Percentiles rank a stretch among this genome's conserved stretches.
These are phyloP conservation scores for Agrilus cyanescens DNA, from an alignment of 2,888 invertebrate species.

Conservation along the genomic window DNA sequence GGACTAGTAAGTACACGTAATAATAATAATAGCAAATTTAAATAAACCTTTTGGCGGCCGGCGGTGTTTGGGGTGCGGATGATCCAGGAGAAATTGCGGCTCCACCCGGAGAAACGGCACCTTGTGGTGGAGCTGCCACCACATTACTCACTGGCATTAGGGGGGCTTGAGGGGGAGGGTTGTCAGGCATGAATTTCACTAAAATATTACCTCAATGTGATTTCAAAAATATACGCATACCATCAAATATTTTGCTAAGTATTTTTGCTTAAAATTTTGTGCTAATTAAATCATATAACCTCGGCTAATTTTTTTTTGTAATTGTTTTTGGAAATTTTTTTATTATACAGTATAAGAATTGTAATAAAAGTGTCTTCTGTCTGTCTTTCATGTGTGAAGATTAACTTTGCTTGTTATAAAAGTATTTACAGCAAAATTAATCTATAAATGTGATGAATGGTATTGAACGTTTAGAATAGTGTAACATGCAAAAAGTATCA, in stretches of 20 bases:
- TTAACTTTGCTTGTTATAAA: too few species aligned
- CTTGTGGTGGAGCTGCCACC: conserved; percentile 5
- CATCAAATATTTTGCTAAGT: neutral
- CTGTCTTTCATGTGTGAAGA: conserved; percentile 23
- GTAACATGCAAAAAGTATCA: too few species aligned
- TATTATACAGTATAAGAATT: conserved; percentile 5
- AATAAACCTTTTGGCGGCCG: neutral
- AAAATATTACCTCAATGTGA: conserved; percentile 6
- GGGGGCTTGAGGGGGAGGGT: conserved; percentile 11
- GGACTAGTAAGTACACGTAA: too few species aligned
- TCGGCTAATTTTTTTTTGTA: too few species aligned
- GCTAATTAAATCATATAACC: too few species aligned
- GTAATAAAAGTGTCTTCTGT: conserved; percentile 20
- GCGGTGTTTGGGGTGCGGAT: neutral
- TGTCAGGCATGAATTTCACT: conserved; percentile 23
- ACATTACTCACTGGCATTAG: conserved; percentile 7
- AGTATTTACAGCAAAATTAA: too few species aligned
- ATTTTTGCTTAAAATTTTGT: too few species aligned
- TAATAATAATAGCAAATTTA: too few species aligned
- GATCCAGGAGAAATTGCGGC: neutral
- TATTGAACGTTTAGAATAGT: too few species aligned
- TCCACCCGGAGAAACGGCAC: neutral
- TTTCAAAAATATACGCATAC: neutral
- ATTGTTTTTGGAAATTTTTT: conserved; percentile 10
- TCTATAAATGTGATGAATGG: too few species aligned